phyloP scores from a whole-genome alignment of 2,797 vertebrate genomes.

The Hydrophis major region DNA sequence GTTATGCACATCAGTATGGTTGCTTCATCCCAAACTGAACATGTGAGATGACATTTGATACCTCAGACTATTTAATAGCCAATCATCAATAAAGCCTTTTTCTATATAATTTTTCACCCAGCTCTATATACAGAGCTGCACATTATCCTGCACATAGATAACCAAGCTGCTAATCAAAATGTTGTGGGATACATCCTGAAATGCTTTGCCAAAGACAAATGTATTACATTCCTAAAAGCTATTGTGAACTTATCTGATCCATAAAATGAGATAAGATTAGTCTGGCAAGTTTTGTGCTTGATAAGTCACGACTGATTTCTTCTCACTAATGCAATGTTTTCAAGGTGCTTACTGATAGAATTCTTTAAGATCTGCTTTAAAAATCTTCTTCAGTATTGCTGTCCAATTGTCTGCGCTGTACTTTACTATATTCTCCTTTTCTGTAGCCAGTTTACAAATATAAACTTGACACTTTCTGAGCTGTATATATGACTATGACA shows the following conservation, averaged over 20 bases:
- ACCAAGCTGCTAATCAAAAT: not conserved
- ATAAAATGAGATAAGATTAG: not conserved
- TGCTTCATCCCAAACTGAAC: not conserved
- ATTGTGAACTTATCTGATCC: not conserved
- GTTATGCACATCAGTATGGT: not conserved
- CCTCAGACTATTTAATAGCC: not conserved
- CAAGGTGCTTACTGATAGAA: not conserved
- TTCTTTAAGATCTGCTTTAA: not conserved
- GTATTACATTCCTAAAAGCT: not conserved
- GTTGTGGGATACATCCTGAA: not conserved
- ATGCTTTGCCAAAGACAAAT: not conserved
- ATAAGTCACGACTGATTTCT: not conserved
- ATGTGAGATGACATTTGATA: not conserved
- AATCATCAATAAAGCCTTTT: not conserved
- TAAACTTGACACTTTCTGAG: not conserved
- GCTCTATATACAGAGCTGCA: not conserved
- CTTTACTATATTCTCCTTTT: not conserved
- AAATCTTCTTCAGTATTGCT: not conserved
- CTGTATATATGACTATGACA: not conserved
- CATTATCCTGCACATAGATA: not conserved
- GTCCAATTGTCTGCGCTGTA: not conserved
- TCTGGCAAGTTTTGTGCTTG: not conserved
- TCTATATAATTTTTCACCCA: not conserved
- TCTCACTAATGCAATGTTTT: not conserved
- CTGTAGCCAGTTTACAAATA: not conserved